Evolutionary conservation across 2,888 invertebrate species (phyloP), one percentile per base, ranked within the genome.

Genomic region (Acanthococcus lagerstroemiae): DNA sequence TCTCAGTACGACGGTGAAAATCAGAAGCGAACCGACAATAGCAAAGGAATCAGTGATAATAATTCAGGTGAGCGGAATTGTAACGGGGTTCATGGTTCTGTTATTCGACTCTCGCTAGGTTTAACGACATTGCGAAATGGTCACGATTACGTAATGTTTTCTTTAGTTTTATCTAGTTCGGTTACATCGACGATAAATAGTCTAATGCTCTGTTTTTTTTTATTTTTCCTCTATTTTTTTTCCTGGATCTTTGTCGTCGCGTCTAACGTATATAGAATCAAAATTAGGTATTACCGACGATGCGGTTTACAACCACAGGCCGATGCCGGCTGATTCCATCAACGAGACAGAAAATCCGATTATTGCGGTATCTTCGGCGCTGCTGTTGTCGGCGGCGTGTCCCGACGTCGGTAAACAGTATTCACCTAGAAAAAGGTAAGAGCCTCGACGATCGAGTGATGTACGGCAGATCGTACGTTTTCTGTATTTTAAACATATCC

Each of bases 391-490:
- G 15, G 21, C 45, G 17, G n/a, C 46, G 27, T 21, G 25, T 6
- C 26, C 27, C 2, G 60, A 60, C 27, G 46, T 48, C 26, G 46
- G 25, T 19, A 60, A 26, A 48, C 60, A 48, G 45, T 60, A 26
- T 19, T 60, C 48, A 5, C 50, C 60, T 24, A 44, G 48, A 45
- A 60, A 60, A 48, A 60, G 60, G 60, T 60, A 46, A 48, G 2
- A 27, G 27, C n/a, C 7, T 55, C 15, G 7, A 7, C 12, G 6
- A 17, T 48, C 17, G n/a, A n/a, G n/a, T n/a, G n/a, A n/a, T n/a
- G n/a, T n/a, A n/a, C n/a, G n/a, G n/a, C 37, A 12, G 7, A 7
- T 37, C 7, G 37, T 37, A 37, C 12, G n/a, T n/a, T n/a, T n/a
- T n/a, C n/a, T n/a, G n/a, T n/a, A n/a, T n/a, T n/a, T n/a, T n/a